These are phyloP conservation scores for Mustela erminea DNA, from an alignment of 2,797 vertebrate species.

Conservation along the genomic window DNA sequence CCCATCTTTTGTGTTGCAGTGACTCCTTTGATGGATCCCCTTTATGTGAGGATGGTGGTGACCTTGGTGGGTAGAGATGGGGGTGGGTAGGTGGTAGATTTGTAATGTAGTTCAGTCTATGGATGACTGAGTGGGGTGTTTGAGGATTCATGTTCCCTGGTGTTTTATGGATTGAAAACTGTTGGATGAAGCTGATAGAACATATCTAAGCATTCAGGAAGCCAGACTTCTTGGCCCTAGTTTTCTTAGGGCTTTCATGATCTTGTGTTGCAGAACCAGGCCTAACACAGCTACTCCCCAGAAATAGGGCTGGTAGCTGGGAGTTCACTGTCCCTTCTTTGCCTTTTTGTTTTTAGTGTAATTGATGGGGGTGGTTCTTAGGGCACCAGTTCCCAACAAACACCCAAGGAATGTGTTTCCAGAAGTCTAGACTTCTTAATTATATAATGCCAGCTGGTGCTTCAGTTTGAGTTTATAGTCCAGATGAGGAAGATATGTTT, in stretches of 20 bases:
- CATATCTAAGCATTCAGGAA: not conserved
- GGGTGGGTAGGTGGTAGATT: not conserved
- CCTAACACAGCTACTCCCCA: not conserved
- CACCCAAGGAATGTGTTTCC: constrained; percentile 43
- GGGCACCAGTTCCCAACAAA: not conserved
- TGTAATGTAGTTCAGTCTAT: not conserved
- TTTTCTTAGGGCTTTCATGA: constrained; percentile 12
- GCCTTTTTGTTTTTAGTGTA: constrained; percentile 38
- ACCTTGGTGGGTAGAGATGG: not conserved
- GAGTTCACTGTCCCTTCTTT: not conserved
- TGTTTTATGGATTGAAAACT: not conserved
- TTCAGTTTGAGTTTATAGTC: not conserved
- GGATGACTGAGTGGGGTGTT: not conserved
- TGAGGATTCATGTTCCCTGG: not conserved
- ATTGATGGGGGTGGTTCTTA: not conserved
- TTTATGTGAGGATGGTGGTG: not conserved
- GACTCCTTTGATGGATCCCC: not conserved
- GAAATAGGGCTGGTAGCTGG: not conserved
- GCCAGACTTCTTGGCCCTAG: not conserved
- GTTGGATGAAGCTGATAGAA: not conserved
- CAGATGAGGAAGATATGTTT: not conserved
- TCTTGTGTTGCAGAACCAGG: not conserved
- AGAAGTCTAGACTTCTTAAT: constrained; percentile 24
- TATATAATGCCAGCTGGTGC: not conserved
- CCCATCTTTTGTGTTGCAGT: not conserved